These are phyloP conservation scores for Botia almorhae DNA, from an alignment of 2,797 vertebrate genomes.

Conservation along the genomic window DNA sequence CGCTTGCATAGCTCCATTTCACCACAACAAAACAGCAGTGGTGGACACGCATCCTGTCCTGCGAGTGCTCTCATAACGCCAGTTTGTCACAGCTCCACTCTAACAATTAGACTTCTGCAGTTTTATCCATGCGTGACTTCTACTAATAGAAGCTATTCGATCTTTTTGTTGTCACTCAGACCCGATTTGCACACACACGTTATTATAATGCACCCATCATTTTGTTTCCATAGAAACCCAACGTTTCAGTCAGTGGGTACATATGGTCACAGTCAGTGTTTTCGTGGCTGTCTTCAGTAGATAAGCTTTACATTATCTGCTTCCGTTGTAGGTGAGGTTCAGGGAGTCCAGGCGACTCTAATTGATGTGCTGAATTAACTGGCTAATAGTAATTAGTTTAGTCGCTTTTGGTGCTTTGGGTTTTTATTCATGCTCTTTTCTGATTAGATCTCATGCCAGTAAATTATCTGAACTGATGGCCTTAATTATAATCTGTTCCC, in stretches of 20 bases:
- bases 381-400: slow-evolving; percentile 23
- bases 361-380: slow-evolving; percentile 26
- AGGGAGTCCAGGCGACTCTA: neutral
- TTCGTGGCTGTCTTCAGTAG: slow-evolving; percentile 36
- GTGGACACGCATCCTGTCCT: neutral
- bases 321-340: neutral
- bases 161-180: neutral
- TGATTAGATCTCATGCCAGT: slow-evolving; percentile 20
- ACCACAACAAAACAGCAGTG: slow-evolving; percentile 17
- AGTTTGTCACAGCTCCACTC: neutral
- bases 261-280: slow-evolving; percentile 38
- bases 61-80: neutral
- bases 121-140: slow-evolving; percentile 25
- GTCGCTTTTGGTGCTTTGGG: slow-evolving; percentile 21
- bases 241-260: slow-evolving; percentile 25
- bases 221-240: slow-evolving; percentile 53
- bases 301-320: slow-evolving; percentile 39
- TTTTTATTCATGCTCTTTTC: slow-evolving; percentile 2
- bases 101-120: slow-evolving; percentile 9
- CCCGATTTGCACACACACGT: neutral
- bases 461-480: slow-evolving; percentile 30
- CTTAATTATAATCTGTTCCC: slow-evolving; percentile 28
- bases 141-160: slow-evolving; percentile 6
- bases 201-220: slow-evolving; percentile 31
- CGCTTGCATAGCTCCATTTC: slow-evolving; percentile 20